Conservation (phyloP, 64 coral and sea anemone species). For the Pocillopora verrucosa region DNA sequence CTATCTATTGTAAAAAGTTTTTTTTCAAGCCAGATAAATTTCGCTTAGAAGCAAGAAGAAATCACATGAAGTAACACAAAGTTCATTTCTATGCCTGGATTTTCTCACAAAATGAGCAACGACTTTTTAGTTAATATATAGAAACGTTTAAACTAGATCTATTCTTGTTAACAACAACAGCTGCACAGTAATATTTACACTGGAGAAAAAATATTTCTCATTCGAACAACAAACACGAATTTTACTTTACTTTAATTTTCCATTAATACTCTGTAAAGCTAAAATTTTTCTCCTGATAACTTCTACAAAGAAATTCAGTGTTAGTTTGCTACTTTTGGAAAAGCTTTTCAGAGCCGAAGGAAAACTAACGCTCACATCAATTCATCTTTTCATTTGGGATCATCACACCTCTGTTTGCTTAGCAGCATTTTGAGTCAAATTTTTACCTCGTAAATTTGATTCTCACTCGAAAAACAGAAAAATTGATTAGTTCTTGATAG, state of each 20-base stretch:
- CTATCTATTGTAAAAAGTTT: neutral
- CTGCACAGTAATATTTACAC: neutral
- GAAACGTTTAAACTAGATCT: neutral
- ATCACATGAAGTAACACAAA: neutral
- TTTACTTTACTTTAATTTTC: neutral
- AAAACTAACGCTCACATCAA: too few species aligned
- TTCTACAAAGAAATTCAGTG: too few species aligned
- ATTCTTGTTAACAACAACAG: neutral
- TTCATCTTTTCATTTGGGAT: too few species aligned
- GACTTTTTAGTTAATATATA: neutral
- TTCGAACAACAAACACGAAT: neutral
- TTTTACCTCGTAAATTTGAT: too few species aligned
- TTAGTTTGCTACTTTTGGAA: too few species aligned
- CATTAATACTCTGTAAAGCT: neutral
- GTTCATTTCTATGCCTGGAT: neutral
- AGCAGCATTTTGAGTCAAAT: too few species aligned
- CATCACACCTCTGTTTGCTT: too few species aligned
- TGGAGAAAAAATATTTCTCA: neutral
- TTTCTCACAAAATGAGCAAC: neutral
- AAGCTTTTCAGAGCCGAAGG: too few species aligned
- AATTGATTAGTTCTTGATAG: too few species aligned
- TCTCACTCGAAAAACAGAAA: too few species aligned
- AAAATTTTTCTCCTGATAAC: too few species aligned
- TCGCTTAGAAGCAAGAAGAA: neutral
- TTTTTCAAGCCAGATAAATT: neutral